Evolutionary conservation across 2,888 invertebrate genomes (phyloP).

Genomic region (Lasioglossum villosulum): DNA sequence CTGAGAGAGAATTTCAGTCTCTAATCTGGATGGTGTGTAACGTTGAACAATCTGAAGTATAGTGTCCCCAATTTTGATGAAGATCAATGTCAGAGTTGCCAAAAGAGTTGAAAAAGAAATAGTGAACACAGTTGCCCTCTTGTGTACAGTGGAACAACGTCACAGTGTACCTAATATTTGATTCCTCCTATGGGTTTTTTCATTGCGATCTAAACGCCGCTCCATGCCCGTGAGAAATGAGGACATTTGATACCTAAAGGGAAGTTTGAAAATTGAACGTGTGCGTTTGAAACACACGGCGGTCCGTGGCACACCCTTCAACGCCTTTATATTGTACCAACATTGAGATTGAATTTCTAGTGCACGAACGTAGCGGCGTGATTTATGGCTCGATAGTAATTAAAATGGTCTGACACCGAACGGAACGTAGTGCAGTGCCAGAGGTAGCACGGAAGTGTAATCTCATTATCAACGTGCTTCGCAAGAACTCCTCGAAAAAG

Average conservation of each 20-base stretch:
- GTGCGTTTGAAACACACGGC: neutral
- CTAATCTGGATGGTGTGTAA: neutral
- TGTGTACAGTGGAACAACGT: neutral
- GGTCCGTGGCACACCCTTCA: neutral
- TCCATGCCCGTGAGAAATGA: neutral
- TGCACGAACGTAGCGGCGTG: neutral
- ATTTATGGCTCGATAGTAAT: slow-evolving; percentile 1
- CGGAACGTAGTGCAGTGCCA: neutral
- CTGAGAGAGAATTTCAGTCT: too few relatives aligned
- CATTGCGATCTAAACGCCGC: neutral
- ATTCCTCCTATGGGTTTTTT: neutral
- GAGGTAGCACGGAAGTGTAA: neutral
- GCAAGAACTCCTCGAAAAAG: neutral
- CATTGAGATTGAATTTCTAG: neutral
- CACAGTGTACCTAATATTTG: neutral
- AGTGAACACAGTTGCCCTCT: neutral
- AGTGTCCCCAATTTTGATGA: neutral
- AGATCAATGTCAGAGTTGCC: neutral
- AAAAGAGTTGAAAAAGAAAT: neutral
- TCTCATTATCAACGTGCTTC: neutral
- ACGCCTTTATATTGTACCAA: neutral
- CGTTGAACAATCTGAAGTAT: neutral
- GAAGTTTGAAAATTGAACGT: neutral
- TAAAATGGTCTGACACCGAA: neutral
- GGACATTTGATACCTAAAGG: neutral